Conservation (phyloP, 2,797 vertebrate species). For the Chloroceryle amazona region DNA sequence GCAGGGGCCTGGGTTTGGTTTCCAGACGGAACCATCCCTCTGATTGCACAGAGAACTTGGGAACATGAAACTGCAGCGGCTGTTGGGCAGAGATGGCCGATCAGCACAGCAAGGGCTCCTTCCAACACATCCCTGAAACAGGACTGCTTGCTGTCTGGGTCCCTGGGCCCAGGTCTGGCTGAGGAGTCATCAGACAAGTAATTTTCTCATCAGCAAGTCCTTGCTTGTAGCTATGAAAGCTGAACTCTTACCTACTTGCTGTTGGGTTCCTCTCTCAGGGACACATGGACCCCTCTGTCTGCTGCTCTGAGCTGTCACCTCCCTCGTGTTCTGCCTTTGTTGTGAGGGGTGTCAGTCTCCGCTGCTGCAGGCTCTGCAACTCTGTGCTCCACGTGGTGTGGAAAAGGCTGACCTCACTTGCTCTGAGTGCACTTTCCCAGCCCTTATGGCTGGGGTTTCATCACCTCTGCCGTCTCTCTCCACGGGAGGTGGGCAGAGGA, state of each 20-base stretch:
- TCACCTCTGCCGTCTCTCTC: not conserved
- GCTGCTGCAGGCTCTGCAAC: not conserved
- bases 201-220: not conserved
- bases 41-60: not conserved
- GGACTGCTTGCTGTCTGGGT: not conserved
- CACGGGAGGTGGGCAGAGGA: accelerated
- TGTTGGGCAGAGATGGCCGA: not conserved
- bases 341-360: accelerated
- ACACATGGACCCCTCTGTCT: not conserved
- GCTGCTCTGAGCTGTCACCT: not conserved
- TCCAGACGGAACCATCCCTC: not conserved
- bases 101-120: not conserved
- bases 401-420: not conserved
- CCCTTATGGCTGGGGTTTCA: not conserved
- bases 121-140: not conserved
- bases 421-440: not conserved
- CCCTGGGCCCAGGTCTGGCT: not conserved
- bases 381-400: not conserved
- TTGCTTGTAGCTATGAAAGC: not conserved
- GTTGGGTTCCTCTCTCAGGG: not conserved
- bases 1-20: constrained; percentile 1
- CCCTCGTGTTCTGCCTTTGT: not conserved
- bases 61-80: not conserved
- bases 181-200: not conserved
- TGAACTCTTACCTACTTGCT: not conserved